phyloP scores from a whole-genome alignment of 2,888 invertebrate species.

The Hypercompe scribonia region DNA sequence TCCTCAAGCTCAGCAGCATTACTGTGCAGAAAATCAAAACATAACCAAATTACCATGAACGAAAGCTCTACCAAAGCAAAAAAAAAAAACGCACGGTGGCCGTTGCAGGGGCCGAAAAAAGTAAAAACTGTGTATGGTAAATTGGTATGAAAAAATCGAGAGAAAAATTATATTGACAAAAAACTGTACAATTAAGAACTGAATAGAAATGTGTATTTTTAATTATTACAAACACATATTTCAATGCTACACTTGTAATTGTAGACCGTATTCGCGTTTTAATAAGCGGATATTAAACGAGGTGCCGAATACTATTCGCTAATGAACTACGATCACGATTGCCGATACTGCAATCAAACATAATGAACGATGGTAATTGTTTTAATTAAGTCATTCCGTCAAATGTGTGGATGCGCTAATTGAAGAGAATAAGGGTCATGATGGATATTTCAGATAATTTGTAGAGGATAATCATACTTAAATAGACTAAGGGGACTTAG shows the following conservation, averaged over 20 bases:
- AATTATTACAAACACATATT: background rate
- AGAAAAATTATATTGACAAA: too few relatives aligned
- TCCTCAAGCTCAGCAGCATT: too few relatives aligned
- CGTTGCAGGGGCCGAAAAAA: too few relatives aligned
- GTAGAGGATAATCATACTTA: background rate
- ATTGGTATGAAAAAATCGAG: too few relatives aligned
- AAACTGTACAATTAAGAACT: too few relatives aligned
- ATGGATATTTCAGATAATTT: background rate
- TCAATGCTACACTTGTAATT: background rate
- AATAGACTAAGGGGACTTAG: background rate
- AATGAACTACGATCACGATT: constrained; percentile 38
- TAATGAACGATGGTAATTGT: constrained; percentile 42
- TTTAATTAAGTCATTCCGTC: constrained; percentile 36
- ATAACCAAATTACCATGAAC: background rate
- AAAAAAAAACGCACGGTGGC: too few relatives aligned
- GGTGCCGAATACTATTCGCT: constrained; percentile 40
- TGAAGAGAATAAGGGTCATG: background rate
- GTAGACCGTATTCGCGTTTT: constrained; percentile 19
- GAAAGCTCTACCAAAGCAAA: background rate
- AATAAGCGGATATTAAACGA: constrained; percentile 47
- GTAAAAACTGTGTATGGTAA: too few relatives aligned
- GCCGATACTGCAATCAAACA: constrained; percentile 35
- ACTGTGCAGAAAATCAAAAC: background rate
- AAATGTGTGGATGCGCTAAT: background rate
- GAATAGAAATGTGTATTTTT: background rate